Conservation (phyloP, 2,113 vertebrate genomes). For the Otolemur garnettii region DNA sequence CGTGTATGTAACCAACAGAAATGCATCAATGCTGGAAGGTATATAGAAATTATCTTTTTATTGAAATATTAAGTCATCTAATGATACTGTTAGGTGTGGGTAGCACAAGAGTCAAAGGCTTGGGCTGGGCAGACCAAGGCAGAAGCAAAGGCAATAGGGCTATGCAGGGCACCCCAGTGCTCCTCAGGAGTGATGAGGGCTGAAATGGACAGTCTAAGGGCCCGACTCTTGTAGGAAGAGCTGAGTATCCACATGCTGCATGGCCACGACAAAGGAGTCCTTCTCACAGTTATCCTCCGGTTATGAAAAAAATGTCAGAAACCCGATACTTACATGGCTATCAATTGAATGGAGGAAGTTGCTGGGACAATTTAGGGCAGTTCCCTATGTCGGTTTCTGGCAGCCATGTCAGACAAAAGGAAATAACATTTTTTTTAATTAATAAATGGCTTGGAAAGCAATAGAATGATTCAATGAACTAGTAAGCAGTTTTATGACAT, state of each 20-base stretch:
- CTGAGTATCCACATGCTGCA: not conserved
- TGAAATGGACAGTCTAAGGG: not conserved
- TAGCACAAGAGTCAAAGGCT: not conserved
- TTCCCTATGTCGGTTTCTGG: not conserved
- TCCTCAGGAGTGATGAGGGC: not conserved
- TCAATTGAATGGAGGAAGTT: not conserved
- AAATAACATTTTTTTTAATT: not conserved
- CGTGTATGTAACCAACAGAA: not conserved
- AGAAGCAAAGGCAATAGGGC: not conserved
- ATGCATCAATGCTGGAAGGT: not conserved
- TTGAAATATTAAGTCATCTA: not conserved
- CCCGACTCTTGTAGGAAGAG: not conserved
- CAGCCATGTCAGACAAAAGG: not conserved
- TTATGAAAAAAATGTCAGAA: not conserved
- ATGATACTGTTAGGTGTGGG: not conserved
- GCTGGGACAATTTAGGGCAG: not conserved
- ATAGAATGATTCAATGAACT: not conserved
- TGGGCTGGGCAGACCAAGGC: not conserved
- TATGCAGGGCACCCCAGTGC: not conserved
- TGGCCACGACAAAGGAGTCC: not conserved
- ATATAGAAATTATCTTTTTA: not conserved
- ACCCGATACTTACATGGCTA: not conserved
- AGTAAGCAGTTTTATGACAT: not conserved
- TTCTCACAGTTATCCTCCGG: not conserved
- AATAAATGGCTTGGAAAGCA: not conserved